A percentile compares a stretch with the other conserved stretches of the same genome.
Evolutionary conservation across 2,113 vertebrate species (phyloP).

Genomic region (Microcebus griseorufus): DNA sequence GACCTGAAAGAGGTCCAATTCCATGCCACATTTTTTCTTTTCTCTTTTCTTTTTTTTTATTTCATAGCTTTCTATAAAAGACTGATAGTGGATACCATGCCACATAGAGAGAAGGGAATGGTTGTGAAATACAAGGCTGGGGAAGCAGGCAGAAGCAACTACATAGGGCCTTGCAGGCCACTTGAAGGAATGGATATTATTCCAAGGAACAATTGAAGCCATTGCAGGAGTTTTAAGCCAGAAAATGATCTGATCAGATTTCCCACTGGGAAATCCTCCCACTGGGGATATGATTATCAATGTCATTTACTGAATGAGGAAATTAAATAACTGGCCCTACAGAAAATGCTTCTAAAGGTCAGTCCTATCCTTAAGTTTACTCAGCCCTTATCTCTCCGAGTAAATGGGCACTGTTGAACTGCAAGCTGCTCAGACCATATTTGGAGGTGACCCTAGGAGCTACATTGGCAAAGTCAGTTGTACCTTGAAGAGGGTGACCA

Average conservation of each 20-base stretch:
- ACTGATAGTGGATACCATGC: background rate
- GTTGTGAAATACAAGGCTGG: background rate
- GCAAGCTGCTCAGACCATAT: background rate
- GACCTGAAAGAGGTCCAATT: background rate
- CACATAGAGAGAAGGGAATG: background rate
- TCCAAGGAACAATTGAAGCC: background rate
- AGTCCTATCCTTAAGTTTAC: background rate
- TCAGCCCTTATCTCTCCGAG: background rate
- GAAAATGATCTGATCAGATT: slow-evolving; percentile 25
- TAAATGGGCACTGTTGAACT: background rate
- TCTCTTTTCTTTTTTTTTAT: too few relatives aligned
- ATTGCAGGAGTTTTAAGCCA: background rate
- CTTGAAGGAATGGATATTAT: background rate
- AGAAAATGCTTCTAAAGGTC: background rate
- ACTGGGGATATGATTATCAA: background rate
- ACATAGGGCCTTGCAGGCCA: background rate
- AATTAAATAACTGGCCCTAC: background rate
- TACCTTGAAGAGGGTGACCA: background rate
- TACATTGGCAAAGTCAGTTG: background rate
- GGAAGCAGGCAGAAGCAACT: background rate
- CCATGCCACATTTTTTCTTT: too few relatives aligned
- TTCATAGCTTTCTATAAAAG: too few relatives aligned
- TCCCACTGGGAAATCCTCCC: background rate
- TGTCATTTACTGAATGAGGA: slow-evolving; percentile 32
- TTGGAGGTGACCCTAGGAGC: background rate